These are phyloP conservation scores for Phyllostomus hastatus DNA, from an alignment of 2,113 vertebrate genomes.

Conservation along the genomic window DNA sequence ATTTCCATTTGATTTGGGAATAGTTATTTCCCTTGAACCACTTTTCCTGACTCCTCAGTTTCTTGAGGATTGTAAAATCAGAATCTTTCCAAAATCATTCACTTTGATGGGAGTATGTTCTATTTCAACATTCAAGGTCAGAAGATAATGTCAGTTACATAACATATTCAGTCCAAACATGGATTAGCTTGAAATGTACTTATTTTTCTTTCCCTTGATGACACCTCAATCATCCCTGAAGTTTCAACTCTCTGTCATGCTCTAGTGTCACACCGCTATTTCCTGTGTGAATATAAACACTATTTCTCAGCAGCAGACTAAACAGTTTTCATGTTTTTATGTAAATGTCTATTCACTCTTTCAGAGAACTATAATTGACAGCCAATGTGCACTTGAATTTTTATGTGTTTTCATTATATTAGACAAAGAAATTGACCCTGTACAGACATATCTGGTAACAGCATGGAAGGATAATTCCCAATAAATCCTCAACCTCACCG, in stretches of 20 bases:
- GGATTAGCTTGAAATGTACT: background rate
- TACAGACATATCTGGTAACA: background rate
- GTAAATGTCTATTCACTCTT: slow-evolving; percentile 18
- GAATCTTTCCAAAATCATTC: background rate
- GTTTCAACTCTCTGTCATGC: background rate
- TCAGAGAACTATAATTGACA: slow-evolving; percentile 23
- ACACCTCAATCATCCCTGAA: background rate
- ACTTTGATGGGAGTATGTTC: background rate
- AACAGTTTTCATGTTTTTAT: slow-evolving; percentile 47
- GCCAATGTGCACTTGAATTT: background rate
- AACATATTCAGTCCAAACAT: background rate
- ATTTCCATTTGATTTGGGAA: slow-evolving; percentile 7
- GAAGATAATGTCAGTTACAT: background rate
- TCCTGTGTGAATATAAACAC: slow-evolving; percentile 18
- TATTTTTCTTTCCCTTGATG: background rate
- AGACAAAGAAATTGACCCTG: slow-evolving; percentile 42
- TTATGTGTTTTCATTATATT: background rate
- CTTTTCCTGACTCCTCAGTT: background rate
- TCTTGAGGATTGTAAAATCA: background rate
- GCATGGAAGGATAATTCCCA: slow-evolving; percentile 3
- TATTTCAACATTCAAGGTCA: slow-evolving; percentile 2
- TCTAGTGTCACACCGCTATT: background rate
- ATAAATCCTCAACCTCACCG: slow-evolving; percentile 30
- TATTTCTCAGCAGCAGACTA: slow-evolving; percentile 15
- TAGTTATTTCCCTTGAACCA: background rate